Evolutionary conservation across 2,113 vertebrate genomes (phyloP), one percentile per base, ranked within the genome.

Genomic region (Balaenoptera acutorostrata): DNA sequence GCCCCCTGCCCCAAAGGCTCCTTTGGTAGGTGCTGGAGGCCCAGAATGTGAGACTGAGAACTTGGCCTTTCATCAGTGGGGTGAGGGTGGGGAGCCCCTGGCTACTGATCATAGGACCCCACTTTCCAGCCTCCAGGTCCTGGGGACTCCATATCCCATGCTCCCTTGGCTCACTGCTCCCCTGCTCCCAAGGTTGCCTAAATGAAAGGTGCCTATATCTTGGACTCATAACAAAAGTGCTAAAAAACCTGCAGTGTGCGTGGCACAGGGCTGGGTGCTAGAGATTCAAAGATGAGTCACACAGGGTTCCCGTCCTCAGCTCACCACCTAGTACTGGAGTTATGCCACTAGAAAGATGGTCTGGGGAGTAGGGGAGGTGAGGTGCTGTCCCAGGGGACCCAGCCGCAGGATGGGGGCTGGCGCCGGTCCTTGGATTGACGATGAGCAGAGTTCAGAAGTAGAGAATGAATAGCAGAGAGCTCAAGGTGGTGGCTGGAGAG

Each of bases 1-100:
- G 99, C 99, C 15, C 99, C 99, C 23, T 99, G 99, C 97, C 99
- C 99, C 96, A 99, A 95, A 97, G 99, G 99, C 83, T 99, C 99
- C 20, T 96, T 99, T 0, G 99, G 99, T 99, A 99, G 41, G 98
- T 97, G 18, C 85, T 41, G 11, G 46, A 39, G 77, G 44, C 64
- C 78, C 36, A 0, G 20, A 5, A 8, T 46, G 55, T 25, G 27
- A 64, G 20, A 15, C 2, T 57, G 69, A 66, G 55, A 81, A 55
- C 81, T 44, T 55, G 61, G 39, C 44, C 33, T 80, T 66, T 63
- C 49, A 1, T 55, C 8, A 10, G 52, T 55, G 80, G 46, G 75
- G 39, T 33, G 33, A 71, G 63, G 92, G 57, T 3, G 39, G 90
- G 59, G 57, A 78, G 31, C 6, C 41, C 66, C 66, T 55, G 72